A percentile compares a stretch with the other conserved stretches of the same genome.
phyloP scores from a whole-genome alignment of 2,888 invertebrate species.

The Diarsia dahlii region DNA sequence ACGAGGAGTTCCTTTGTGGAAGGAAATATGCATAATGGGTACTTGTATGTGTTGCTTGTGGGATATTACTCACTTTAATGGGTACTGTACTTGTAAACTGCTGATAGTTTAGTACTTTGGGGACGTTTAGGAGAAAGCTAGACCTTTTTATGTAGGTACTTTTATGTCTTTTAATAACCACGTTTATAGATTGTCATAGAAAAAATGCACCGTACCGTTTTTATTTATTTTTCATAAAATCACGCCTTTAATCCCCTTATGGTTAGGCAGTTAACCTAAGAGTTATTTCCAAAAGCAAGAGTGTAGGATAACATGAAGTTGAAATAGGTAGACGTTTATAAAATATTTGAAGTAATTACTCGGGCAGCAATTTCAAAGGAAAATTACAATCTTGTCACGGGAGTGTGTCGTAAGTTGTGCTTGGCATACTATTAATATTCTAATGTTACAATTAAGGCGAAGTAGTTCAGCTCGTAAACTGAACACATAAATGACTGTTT shows the following conservation, averaged over 20 bases:
- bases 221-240: background rate
- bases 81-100: background rate
- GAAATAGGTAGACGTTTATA: background rate
- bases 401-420: conserved; percentile 3
- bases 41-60: conserved; percentile 19
- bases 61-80: conserved; percentile 17
- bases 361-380: background rate
- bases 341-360: background rate
- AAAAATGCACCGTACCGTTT: background rate
- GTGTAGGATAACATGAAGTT: background rate
- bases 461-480: conserved; percentile 23
- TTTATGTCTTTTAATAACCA: background rate
- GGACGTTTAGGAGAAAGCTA: background rate
- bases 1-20: conserved; percentile 17
- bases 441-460: conserved; percentile 20
- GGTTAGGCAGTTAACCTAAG: background rate
- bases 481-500: conserved; percentile 8
- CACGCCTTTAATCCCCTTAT: background rate
- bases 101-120: conserved; percentile 6
- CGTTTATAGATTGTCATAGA: background rate
- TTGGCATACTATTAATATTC: conserved; percentile 23
- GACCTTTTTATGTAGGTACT: background rate
- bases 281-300: background rate
- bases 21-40: background rate
- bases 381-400: conserved; percentile 1